These are phyloP conservation scores for Argyrosomus regius DNA, from an alignment of 2,797 vertebrate species.

Conservation along the genomic window DNA sequence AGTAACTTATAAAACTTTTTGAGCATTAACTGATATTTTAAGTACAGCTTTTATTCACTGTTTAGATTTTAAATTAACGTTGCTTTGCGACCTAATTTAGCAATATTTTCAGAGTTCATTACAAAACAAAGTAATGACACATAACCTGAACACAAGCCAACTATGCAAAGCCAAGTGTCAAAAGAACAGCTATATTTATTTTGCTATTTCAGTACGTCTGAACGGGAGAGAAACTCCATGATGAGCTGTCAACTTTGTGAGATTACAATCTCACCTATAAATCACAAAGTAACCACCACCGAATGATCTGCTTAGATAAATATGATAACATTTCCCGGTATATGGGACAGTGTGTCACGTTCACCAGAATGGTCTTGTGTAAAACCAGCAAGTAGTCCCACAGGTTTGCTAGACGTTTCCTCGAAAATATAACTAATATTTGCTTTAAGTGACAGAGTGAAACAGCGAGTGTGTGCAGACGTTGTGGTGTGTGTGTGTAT, in stretches of 20 bases:
- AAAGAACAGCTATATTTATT: background rate
- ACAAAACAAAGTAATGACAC: conserved; percentile 34
- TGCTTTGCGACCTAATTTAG: background rate
- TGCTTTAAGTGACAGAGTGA: conserved; percentile 12
- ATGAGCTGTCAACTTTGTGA: background rate
- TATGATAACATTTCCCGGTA: conserved; percentile 19
- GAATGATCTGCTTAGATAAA: conserved; percentile 16
- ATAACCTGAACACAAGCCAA: conserved; percentile 33
- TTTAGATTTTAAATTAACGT: background rate
- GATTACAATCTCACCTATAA: background rate
- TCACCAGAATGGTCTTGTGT: conserved; percentile 3
- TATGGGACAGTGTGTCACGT: background rate
- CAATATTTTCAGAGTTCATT: background rate
- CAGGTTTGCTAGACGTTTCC: conserved; percentile 28
- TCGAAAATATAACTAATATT: conserved; percentile 37
- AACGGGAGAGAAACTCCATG: conserved; percentile 9
- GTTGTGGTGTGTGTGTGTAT: conserved; percentile 12
- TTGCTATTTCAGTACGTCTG: conserved; percentile 24
- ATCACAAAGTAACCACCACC: conserved; percentile 1
- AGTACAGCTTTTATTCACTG: background rate
- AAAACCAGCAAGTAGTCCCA: conserved; percentile 21
- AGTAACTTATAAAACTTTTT: background rate
- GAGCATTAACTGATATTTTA: background rate
- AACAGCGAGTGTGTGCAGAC: conserved; percentile 14
- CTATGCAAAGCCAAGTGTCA: conserved; percentile 7